phyloP scores from a whole-genome alignment of 2,113 vertebrate species.

The Colaptes auratus region DNA sequence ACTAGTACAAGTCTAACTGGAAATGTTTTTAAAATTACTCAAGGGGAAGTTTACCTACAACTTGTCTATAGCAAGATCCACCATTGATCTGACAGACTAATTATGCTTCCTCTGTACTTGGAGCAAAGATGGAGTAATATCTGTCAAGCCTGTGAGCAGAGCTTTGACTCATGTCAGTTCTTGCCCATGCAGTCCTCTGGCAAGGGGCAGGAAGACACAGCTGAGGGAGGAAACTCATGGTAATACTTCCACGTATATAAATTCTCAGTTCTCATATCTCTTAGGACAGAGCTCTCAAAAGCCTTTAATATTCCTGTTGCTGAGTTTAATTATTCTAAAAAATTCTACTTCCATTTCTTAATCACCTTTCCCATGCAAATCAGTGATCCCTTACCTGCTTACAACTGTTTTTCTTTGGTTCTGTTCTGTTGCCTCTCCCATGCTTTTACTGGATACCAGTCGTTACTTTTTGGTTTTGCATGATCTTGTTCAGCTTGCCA shows the following conservation, averaged over 20 bases:
- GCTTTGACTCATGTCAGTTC: background rate
- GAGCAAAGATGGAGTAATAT: background rate
- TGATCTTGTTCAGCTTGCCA: background rate
- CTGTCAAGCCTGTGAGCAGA: background rate
- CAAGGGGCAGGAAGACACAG: background rate
- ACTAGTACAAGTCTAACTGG: background rate
- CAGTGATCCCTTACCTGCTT: background rate
- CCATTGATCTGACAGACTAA: background rate
- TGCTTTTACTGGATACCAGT: background rate
- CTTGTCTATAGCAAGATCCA: background rate
- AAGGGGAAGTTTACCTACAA: background rate
- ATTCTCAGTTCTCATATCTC: background rate
- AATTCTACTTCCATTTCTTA: background rate
- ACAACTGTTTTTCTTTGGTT: background rate
- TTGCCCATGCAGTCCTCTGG: background rate
- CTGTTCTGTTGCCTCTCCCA: background rate
- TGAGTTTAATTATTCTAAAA: background rate
- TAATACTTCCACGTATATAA: background rate
- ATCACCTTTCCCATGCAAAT: background rate
- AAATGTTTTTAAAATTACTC: background rate
- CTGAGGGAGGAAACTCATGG: background rate
- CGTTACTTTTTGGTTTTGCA: background rate
- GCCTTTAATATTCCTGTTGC: background rate
- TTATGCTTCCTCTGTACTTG: background rate
- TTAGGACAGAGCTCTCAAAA: background rate